Conservation (phyloP, 2,888 invertebrate genomes). For the Hydropsyche betteni region DNA sequence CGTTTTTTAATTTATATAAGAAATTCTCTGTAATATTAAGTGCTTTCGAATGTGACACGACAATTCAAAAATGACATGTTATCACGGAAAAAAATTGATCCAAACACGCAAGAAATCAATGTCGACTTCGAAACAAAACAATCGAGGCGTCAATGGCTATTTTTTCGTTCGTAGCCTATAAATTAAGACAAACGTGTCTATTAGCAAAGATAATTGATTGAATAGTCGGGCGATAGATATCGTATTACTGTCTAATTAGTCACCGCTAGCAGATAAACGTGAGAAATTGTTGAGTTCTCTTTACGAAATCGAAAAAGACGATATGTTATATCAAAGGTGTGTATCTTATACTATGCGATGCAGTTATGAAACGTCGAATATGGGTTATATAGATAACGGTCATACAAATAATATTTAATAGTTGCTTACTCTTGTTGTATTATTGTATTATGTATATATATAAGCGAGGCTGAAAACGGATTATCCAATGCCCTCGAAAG, state of each 20-base stretch:
- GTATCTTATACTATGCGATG: neutral
- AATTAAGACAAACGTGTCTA: no score
- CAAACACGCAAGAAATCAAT: no score
- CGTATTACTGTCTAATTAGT: constrained; percentile 18
- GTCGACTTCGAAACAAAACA: no score
- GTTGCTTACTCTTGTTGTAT: neutral
- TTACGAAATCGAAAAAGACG: neutral
- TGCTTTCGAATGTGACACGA: no score
- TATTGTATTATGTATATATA: no score
- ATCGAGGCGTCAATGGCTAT: no score
- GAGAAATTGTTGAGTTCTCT: neutral
- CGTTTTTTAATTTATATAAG: constrained; percentile 16
- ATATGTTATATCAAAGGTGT: neutral
- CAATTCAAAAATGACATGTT: no score
- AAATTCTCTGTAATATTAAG: neutral
- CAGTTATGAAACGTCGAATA: constrained; percentile 25
- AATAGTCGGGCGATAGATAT: neutral
- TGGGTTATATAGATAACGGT: constrained; percentile 23
- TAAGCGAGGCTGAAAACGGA: neutral
- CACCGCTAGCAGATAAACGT: constrained; percentile 8
- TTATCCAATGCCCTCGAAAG: no score
- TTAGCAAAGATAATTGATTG: no score
- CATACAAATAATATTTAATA: constrained; percentile 7
- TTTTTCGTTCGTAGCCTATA: no score
- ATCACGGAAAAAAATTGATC: no score